Evolutionary conservation across 2,797 vertebrate species (phyloP), one percentile per base, ranked within the genome.

Genomic region (Phalloptychus januarius): DNA sequence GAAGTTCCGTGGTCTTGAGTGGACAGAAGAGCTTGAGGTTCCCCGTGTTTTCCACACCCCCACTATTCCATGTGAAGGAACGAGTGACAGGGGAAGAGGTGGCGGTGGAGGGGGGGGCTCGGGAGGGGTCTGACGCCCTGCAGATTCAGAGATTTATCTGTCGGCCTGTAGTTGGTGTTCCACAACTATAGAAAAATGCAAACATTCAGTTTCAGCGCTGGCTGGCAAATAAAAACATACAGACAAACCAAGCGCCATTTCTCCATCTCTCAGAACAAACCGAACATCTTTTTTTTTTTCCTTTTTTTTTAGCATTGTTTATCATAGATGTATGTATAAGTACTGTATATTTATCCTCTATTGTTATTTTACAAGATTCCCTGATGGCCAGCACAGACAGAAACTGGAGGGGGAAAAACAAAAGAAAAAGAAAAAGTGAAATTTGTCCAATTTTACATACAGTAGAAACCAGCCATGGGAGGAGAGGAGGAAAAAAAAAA

Each of bases 361-460:
- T 74, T 85, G 91, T 94, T 96, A 96, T 95, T 90, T 96, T 92
- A 94, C 92, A 94, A 92, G 93, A 93, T 95, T 95, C 95, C 95
- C 94, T 95, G 95, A 96, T 95, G 95, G 92, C 95, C 95, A 95
- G 95, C 94, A 95, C 91, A 94, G 95, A 95, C 94, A 93, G 94
- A 95, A 95, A 95, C 92, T 91, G 92, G 91, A 92, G 89, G 89
- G 87, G 90, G 25, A 67, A 50, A 90, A 31, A 10, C 20, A 31
- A 63, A 46, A 89, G 1, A 50, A 23, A 2, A 23, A 23, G 1
- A 7, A 44, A n/a, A 18, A 74, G 71, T 50, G 45, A 81, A 79
- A 85, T 70, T 42, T 50, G 86, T 88, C 89, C 89, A 84, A 84
- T 87, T 81, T 84, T 77, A 86, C 80, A 85, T 91, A 91, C 85